These are phyloP conservation scores for Chloroceryle amazona DNA, from an alignment of 2,797 vertebrate genomes.

Conservation along the genomic window DNA sequence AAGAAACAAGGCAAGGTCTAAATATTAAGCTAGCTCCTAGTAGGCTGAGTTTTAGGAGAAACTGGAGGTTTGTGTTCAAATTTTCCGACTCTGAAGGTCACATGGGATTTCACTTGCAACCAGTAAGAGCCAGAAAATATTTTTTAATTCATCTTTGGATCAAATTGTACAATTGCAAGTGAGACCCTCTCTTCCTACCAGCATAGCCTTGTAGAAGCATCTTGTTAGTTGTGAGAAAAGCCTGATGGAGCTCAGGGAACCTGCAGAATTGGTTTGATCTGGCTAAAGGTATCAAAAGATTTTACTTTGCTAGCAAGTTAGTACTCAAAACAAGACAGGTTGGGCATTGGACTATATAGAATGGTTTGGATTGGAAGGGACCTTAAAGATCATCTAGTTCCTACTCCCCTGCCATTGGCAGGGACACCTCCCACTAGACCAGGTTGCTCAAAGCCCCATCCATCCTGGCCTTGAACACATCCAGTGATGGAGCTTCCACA, in stretches of 20 bases:
- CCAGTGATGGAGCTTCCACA: no score
- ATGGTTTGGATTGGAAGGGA: no score
- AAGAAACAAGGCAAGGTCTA: background rate
- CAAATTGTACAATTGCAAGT: background rate
- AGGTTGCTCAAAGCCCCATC: no score
- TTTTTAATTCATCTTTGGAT: background rate
- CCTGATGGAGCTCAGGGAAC: background rate
- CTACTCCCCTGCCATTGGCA: no score
- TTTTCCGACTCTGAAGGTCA: background rate
- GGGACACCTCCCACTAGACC: no score
- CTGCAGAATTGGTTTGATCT: background rate
- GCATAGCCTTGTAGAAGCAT: background rate
- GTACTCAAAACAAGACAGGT: background rate
- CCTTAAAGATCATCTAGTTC: no score
- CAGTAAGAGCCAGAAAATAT: background rate
- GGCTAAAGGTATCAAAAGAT: background rate
- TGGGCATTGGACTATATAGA: background rate
- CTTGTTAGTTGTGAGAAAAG: background rate
- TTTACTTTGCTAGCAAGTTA: background rate
- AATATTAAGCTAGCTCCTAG: background rate
- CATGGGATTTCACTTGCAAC: background rate
- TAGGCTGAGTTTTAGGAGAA: background rate
- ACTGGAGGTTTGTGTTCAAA: background rate
- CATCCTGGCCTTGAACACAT: no score
- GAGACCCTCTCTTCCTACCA: background rate